Evolutionary conservation across 2,888 invertebrate genomes (phyloP).

Genomic region (Emmelina monodactyla): DNA sequence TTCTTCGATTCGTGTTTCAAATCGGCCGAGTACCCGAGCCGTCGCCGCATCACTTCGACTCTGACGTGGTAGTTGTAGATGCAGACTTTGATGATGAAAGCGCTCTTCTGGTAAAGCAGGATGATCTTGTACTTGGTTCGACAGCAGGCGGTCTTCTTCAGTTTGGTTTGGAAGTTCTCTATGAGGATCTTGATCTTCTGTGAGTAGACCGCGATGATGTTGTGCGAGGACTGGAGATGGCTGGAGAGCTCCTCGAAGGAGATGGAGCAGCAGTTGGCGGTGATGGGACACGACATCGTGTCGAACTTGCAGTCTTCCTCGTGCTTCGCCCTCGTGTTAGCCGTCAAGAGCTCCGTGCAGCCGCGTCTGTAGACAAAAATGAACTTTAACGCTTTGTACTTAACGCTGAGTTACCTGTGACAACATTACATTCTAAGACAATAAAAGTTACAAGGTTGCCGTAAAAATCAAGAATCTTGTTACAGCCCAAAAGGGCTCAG

Average conservation of each 20-base stretch:
- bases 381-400: too few relatives aligned
- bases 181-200: slow-evolving; percentile 58
- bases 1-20: slow-evolving; percentile 42
- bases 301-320: slow-evolving; percentile 56
- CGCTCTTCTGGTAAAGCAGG: slow-evolving; percentile 51
- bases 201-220: slow-evolving; percentile 55
- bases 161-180: slow-evolving; percentile 56
- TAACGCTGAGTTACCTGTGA: too few relatives aligned
- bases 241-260: slow-evolving; percentile 50
- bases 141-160: slow-evolving; percentile 56
- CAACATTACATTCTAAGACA: too few relatives aligned
- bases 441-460: too few relatives aligned
- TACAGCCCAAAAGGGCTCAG: too few relatives aligned
- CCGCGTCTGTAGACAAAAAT: slow-evolving; percentile 46
- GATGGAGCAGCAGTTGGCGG: slow-evolving; percentile 48
- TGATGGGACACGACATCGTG: slow-evolving; percentile 53
- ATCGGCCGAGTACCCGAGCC: slow-evolving; percentile 49
- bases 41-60: slow-evolving; percentile 55
- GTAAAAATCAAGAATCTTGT: too few relatives aligned
- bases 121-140: slow-evolving; percentile 58
- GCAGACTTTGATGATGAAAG: slow-evolving; percentile 58
- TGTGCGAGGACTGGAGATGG: slow-evolving; percentile 47
- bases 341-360: slow-evolving; percentile 49
- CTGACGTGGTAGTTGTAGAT: slow-evolving; percentile 57
- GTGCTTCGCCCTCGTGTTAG: slow-evolving; percentile 42